Base-by-base conservation (phyloP, 2,888 invertebrate genomes). In the Melangyna quadrimaculata region DNA sequence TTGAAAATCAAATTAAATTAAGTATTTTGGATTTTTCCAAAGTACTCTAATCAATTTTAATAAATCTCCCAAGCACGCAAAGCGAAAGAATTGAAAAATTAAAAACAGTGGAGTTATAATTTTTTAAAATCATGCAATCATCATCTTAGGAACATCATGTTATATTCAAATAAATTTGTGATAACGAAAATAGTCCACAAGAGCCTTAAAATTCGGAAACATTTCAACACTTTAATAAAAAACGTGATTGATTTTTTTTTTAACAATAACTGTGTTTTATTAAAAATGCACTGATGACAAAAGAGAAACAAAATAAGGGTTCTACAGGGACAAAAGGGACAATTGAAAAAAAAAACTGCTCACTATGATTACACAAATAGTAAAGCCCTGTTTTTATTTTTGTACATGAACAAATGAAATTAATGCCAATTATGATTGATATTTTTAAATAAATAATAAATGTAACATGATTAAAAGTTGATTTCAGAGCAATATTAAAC, bases 301-400 rank as follows among this genome's bases (percentile, higher is more conserved):
- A 35, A 17, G 27, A 53, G 5, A 61, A 69, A 84, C 67, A 75
- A 86, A 77, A 61, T 17, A 22, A 7, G 81, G 73, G 57, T 70
- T 17, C 86, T 86, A 86, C 86, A 32, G 57, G 81, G 55, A 72
- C n/a, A 22, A n/a, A n/a, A 27, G 53, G 63, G 24, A n/a, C n/a
- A n/a, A 17, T 65, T 24, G 3, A 22, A 51, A 40, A n/a, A 8
- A 5, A 79, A 67, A 70, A 78, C 77, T 78, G 77, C 73, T 77
- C 61, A 73, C 86, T 77, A 79, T 43, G 37, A 32, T n/a, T n/a
- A n/a, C 59, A 79, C 57, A 81, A 86, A 86, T 86, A 86, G 86
- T 86, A 73, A 81, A 86, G 86, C 86, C 86, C 86, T 86, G 86
- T 86, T 80, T 65, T 70, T 59, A 19, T 53, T 71, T 32, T 32